phyloP scores from a whole-genome alignment of 2,888 invertebrate species.

The Lycophotia porphyrea region DNA sequence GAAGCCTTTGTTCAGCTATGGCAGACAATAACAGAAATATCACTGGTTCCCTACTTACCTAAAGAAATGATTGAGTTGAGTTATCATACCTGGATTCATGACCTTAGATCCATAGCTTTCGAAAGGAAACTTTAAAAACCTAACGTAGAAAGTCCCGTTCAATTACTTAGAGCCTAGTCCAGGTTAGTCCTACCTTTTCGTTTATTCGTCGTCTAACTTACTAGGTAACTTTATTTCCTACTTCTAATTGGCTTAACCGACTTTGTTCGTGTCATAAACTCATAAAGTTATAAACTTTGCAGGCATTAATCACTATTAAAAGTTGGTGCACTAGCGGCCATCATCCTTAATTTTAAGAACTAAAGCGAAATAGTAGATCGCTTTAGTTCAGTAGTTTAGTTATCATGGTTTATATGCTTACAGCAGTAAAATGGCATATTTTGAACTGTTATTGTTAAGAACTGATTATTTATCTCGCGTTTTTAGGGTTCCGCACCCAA shows the following conservation, averaged over 20 bases:
- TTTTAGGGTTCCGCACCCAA: no score
- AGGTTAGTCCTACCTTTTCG: background rate
- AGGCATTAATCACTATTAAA: slow-evolving; percentile 53
- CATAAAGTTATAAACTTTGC: slow-evolving; percentile 33
- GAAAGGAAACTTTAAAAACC: background rate
- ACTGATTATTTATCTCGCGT: no score
- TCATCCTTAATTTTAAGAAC: slow-evolving; percentile 28
- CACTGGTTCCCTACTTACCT: background rate
- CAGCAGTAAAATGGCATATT: background rate
- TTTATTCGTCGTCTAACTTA: slow-evolving; percentile 8
- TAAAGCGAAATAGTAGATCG: slow-evolving; percentile 1
- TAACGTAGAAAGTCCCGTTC: background rate
- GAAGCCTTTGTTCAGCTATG: background rate
- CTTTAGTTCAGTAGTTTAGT: no score
- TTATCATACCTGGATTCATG: background rate
- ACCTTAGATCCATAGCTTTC: background rate
- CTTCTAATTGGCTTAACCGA: slow-evolving; percentile 30
- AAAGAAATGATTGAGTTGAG: background rate
- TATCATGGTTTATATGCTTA: background rate
- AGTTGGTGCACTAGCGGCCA: slow-evolving; percentile 31
- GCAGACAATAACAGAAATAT: background rate
- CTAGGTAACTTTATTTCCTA: slow-evolving; percentile 38
- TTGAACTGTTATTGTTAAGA: background rate
- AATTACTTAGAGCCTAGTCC: background rate
- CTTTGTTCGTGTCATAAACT: slow-evolving; percentile 45